Conservation (phyloP, 2,113 vertebrate genomes). For the Montifringilla adamsi region DNA sequence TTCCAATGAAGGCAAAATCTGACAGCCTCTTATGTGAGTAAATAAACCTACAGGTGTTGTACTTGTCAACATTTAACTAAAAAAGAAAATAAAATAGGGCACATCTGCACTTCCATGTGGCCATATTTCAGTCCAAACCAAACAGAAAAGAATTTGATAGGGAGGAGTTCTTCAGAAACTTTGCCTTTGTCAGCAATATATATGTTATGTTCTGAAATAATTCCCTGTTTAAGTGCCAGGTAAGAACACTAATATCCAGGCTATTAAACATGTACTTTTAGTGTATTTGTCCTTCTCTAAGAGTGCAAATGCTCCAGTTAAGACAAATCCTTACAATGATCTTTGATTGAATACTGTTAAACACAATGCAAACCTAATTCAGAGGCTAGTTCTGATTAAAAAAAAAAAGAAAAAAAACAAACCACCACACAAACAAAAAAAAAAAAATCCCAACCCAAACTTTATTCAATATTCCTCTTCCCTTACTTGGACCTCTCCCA, state of each 20-base stretch:
- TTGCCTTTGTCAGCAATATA: neutral
- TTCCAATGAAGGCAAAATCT: constrained; percentile 66
- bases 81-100: neutral
- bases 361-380: neutral
- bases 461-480: neutral
- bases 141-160: neutral
- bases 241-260: neutral
- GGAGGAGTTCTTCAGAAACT: neutral
- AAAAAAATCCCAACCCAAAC: no score
- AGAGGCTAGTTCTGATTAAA: neutral
- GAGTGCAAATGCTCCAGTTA: neutral
- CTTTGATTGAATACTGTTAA: neutral
- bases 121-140: neutral
- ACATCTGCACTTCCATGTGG: constrained; percentile 26
- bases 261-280: constrained; percentile 5
- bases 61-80: constrained; percentile 32
- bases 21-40: constrained; percentile 69
- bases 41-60: constrained; percentile 60
- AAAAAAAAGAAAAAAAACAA: neutral
- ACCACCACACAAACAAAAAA: no score
- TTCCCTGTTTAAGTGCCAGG: neutral
- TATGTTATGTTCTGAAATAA: neutral
- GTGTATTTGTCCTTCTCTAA: neutral
- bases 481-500: neutral
- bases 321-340: neutral